phyloP scores from a whole-genome alignment of 2,113 vertebrate genomes.

The Zingel zingel region DNA sequence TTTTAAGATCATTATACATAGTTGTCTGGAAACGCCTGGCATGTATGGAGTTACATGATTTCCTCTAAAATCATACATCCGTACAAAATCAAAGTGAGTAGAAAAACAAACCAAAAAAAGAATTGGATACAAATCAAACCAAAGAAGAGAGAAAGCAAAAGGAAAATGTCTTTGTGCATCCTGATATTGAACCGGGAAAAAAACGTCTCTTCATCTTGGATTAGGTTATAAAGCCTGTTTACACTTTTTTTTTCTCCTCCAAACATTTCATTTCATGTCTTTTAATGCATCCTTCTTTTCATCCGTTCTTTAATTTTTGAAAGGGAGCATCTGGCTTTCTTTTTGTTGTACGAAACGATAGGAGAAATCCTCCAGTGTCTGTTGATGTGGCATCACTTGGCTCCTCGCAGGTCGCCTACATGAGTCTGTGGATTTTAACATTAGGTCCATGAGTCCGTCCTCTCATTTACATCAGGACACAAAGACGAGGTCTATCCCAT shows the following conservation, averaged over 20 bases:
- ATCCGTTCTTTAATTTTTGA: conserved; percentile 67
- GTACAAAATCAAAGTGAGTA: conserved; percentile 76
- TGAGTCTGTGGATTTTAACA: conserved; percentile 39
- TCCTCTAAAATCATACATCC: conserved; percentile 66
- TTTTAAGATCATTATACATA: conserved; percentile 61
- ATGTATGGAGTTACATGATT: conserved; percentile 68
- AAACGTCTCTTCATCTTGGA: conserved; percentile 52
- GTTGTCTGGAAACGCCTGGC: conserved; percentile 67
- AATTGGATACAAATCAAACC: conserved; percentile 50
- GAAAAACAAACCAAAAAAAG: conserved; percentile 47
- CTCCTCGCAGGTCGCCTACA: conserved; percentile 30
- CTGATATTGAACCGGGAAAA: conserved; percentile 73
- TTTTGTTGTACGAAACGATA: conserved; percentile 64
- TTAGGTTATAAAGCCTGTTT: conserved; percentile 70
- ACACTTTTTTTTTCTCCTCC: neutral
- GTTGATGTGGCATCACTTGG: conserved; percentile 60
- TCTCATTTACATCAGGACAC: conserved; percentile 32
- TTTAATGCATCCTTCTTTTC: conserved; percentile 56
- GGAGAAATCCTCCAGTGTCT: conserved; percentile 62
- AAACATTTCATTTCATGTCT: conserved; percentile 52
- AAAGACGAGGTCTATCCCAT: neutral
- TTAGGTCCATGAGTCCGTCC: conserved; percentile 41
- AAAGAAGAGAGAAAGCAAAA: conserved; percentile 45
- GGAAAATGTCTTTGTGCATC: conserved; percentile 71
- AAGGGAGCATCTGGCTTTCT: conserved; percentile 71